Base-by-base conservation (phyloP, 23 tunicate species). In the Trididemnum miniatum region DNA sequence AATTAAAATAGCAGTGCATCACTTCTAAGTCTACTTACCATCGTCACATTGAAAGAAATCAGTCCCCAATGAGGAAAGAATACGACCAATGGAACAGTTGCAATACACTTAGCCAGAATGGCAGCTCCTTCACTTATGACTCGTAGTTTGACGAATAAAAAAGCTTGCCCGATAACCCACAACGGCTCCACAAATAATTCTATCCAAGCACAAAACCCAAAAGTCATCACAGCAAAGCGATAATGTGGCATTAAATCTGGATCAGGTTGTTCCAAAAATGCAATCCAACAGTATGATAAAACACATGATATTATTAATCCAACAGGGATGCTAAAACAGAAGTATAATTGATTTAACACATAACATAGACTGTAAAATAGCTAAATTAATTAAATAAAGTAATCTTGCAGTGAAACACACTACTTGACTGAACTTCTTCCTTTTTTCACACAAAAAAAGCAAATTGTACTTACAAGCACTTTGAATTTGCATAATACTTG, bases 161-260 rank as follows among this genome's bases (percentile, higher is more conserved):
- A 80, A 3, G 84, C 65, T 81, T 93, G 92, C 24, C 83, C 92
- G 7, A 93, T 51, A 20, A 93, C 80, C 89, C 86, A 84, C 27
- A 93, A 67, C 3, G 98, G 98, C 65, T 93, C 98, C 28, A 73
- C 90, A 0, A 80, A 9, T 0, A 93, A 76, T 66, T 93, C 93
- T 24, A 84, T 28, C 77, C 84, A 72, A 2, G 93, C 93, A 63
- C 89, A 93, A 40, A 63, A 34, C 23, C 94, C 98, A 80, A 83
- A 88, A 2, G 79, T 77, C 28, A 83, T 9, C 31, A 76, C 98
- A 36, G 98, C 86, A 0, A 35, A 1, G 1, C 57, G 34, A 51
- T 93, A 88, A 59, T 87, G 40, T 36, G 85, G 79, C 25, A 84
- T 65, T 27, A 30, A 37, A 24, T 22, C 32, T 0, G 87, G 87